Percentiles rank a stretch among this genome's conserved stretches.
These are phyloP conservation scores for Netta rufina DNA, from an alignment of 2,797 vertebrate species.

Conservation along the genomic window DNA sequence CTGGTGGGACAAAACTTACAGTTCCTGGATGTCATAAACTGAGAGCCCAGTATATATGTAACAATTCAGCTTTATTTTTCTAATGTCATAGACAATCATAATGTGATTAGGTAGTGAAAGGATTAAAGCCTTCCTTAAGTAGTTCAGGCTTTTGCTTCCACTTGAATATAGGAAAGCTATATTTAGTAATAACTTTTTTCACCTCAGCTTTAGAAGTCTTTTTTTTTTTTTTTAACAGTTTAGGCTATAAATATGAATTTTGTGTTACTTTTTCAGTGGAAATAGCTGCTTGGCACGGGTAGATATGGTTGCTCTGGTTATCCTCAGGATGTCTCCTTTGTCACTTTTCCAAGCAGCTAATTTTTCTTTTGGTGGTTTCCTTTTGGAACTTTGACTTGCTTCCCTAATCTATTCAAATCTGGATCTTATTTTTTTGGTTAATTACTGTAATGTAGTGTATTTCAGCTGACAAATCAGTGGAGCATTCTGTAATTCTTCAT, in stretches of 20 bases:
- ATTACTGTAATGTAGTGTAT: not conserved
- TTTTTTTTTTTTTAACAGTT: not conserved
- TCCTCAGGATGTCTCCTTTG: not conserved
- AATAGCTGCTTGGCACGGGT: not conserved
- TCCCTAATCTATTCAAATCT: not conserved
- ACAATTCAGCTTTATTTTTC: not conserved
- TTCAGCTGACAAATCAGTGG: not conserved
- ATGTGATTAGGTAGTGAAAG: not conserved
- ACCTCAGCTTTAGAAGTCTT: not conserved
- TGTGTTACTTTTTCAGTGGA: not conserved
- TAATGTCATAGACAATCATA: not conserved
- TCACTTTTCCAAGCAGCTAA: not conserved
- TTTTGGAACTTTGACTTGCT: not conserved
- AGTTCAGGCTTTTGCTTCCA: not conserved
- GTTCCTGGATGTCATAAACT: not conserved
- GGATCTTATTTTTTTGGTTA: not conserved
- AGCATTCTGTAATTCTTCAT: not conserved
- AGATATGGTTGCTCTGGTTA: not conserved
- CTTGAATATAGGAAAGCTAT: not conserved
- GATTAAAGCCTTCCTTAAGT: not conserved
- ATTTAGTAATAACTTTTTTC: not conserved
- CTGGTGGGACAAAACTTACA: not conserved
- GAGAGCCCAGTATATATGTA: not conserved
- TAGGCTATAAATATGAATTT: not conserved
- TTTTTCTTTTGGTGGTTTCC: not conserved